Percentiles rank a stretch among this genome's conserved stretches.
phyloP scores from a whole-genome alignment of 2,113 vertebrate genomes.

The Oncorhynchus mykiss region DNA sequence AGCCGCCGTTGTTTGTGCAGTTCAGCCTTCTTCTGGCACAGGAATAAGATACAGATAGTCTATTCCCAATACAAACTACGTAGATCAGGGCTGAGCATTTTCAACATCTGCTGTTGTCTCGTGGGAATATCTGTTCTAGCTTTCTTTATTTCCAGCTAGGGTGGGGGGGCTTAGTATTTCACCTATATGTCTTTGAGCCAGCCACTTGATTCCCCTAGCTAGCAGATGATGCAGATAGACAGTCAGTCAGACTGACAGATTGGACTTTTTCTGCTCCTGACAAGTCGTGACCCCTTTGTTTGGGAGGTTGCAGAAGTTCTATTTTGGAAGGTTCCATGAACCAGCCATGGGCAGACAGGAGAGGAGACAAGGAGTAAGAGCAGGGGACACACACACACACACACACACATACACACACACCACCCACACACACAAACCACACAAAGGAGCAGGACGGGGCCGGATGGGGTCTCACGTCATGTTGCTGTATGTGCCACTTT shows the following conservation, averaged over 20 bases:
- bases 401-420: too few relatives aligned
- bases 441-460: background rate
- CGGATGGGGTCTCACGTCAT: slow-evolving; percentile 19
- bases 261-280: background rate
- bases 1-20: too few relatives aligned
- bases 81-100: slow-evolving; percentile 4
- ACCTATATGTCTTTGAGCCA: background rate
- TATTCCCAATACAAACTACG: background rate
- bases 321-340: slow-evolving; percentile 25
- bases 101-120: slow-evolving; percentile 30
- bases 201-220: background rate
- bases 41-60: background rate
- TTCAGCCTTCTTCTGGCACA: background rate
- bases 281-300: slow-evolving; percentile 5
- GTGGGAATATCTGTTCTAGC: slow-evolving; percentile 8
- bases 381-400: background rate
- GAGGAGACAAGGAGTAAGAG: slow-evolving; percentile 13
- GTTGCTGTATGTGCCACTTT: background rate
- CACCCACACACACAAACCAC: too few relatives aligned
- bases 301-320: slow-evolving; percentile 11
- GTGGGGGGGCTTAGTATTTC: background rate
- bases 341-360: slow-evolving; percentile 12
- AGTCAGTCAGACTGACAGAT: slow-evolving; percentile 4
- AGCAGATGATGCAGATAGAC: background rate
- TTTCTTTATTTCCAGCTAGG: background rate